These are phyloP conservation scores for Malachius bipustulatus DNA, from an alignment of 2,888 invertebrate species.

Conservation along the genomic window DNA sequence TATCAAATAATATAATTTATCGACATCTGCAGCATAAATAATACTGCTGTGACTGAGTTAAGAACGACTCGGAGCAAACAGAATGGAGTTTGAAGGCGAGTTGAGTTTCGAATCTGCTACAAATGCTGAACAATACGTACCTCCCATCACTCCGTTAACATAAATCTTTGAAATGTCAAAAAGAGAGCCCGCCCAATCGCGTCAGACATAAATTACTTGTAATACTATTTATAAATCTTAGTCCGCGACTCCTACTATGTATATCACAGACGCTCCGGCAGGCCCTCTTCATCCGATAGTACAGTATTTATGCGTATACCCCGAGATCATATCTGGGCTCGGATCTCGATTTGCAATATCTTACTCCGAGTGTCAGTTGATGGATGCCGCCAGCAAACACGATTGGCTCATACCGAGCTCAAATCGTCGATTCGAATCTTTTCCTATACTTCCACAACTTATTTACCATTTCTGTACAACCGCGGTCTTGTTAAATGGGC, in stretches of 20 bases:
- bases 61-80: background rate
- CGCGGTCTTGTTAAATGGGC: too few species aligned
- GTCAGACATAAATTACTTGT: slow-evolving; percentile 38
- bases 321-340: slow-evolving; percentile 24
- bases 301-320: slow-evolving; percentile 25
- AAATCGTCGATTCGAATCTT: too few species aligned
- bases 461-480: too few species aligned
- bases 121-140: slow-evolving; percentile 31
- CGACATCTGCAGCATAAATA: slow-evolving; percentile 23
- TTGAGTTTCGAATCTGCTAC: slow-evolving; percentile 6
- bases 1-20: slow-evolving; percentile 23
- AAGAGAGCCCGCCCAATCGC: slow-evolving; percentile 39
- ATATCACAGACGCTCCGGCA: slow-evolving; percentile 22
- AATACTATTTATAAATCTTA: slow-evolving; percentile 38
- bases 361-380: slow-evolving; percentile 25
- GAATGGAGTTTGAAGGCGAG: slow-evolving; percentile 2
- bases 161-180: slow-evolving; percentile 37
- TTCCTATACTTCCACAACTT: too few species aligned
- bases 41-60: slow-evolving; percentile 21
- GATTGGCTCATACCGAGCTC: too few species aligned
- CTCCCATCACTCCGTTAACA: slow-evolving; percentile 38
- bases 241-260: slow-evolving; percentile 28
- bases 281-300: slow-evolving; percentile 19
- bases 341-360: slow-evolving; percentile 28
- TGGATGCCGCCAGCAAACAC: slow-evolving; percentile 19